Evolutionary conservation across 2,113 vertebrate genomes (phyloP).

Genomic region (Fulica atra): DNA sequence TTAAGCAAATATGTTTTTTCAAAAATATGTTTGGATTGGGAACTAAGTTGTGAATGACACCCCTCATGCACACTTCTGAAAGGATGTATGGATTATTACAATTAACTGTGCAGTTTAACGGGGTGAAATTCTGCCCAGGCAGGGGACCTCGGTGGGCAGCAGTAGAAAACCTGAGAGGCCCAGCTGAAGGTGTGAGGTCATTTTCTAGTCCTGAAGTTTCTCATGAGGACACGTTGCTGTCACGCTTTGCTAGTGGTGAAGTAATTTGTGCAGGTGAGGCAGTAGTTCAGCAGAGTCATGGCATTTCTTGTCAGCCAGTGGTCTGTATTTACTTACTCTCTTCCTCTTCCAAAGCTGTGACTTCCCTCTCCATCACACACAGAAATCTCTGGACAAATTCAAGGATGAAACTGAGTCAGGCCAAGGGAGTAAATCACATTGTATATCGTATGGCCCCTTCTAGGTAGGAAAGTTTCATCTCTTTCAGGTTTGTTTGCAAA

Average conservation of each 20-base stretch:
- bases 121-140: background rate
- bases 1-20: conserved; percentile 45
- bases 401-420: background rate
- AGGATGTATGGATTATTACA: conserved; percentile 3
- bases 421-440: background rate
- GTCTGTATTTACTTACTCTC: background rate
- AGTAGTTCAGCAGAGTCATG: background rate
- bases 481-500: background rate
- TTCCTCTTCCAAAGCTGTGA: background rate
- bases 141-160: background rate
- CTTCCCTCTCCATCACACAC: background rate
- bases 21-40: conserved; percentile 28
- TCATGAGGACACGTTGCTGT: background rate
- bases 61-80: background rate
- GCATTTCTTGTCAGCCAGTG: background rate
- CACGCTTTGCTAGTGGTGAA: background rate
- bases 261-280: background rate
- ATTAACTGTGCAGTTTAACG: background rate
- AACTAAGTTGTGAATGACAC: background rate
- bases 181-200: background rate
- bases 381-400: background rate
- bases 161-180: background rate
- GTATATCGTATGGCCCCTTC: background rate
- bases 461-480: background rate
- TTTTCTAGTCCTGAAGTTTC: background rate